Conservation (phyloP, 2,113 vertebrate genomes). For the Microcebus ravelobensis region DNA sequence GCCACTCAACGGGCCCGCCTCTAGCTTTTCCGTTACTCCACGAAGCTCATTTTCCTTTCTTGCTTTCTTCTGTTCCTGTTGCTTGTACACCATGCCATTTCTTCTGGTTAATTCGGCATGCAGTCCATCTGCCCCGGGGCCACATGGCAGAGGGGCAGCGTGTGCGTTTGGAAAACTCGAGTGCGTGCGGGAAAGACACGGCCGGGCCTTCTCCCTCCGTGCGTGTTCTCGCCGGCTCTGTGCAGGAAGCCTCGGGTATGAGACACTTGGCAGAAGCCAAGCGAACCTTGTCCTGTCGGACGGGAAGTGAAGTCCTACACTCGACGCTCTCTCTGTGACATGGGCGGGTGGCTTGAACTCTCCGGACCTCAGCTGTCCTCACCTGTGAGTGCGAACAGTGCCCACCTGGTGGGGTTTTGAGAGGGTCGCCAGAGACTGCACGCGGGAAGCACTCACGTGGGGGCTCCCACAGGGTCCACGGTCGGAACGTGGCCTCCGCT, state of each 20-base stretch:
- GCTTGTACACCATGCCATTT: not conserved
- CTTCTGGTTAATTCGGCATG: not conserved
- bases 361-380: not conserved
- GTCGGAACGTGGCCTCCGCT: not conserved
- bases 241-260: not conserved
- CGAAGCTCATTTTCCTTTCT: not conserved
- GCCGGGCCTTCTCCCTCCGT: not conserved
- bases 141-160: not conserved
- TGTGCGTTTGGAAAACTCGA: not conserved
- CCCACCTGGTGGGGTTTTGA: accelerated
- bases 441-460: not conserved
- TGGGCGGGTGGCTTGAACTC: not conserved
- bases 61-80: not conserved
- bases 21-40: not conserved
- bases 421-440: not conserved
- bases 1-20: not conserved
- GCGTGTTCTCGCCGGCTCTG: not conserved
- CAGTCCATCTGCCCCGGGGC: not conserved
- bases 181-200: not conserved
- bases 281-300: not conserved
- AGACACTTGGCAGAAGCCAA: not conserved
- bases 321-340: not conserved
- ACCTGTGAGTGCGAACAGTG: not conserved
- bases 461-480: accelerated
- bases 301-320: not conserved